A percentile compares a stretch with the other conserved stretches of the same genome.
Conservation (phyloP, 2,113 vertebrate species). For the Coryphaenoides rupestris region DNA sequence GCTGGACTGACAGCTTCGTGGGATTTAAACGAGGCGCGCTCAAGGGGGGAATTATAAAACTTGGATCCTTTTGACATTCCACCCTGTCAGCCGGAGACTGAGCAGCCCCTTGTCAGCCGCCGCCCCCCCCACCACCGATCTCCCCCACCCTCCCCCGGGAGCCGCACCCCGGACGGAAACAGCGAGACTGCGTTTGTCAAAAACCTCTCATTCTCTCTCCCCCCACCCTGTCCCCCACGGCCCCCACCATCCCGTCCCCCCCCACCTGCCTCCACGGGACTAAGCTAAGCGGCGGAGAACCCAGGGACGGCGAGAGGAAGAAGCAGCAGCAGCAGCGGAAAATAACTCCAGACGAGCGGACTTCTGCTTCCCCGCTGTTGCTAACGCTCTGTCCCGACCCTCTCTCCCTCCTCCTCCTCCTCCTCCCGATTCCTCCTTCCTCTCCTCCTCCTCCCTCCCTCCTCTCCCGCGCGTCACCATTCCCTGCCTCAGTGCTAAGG, state of each 20-base stretch:
- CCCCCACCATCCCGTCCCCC: conserved; percentile 40
- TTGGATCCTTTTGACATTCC: no score
- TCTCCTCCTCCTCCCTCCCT: not conserved
- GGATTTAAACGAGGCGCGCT: no score
- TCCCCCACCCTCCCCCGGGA: no score
- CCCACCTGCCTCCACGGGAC: conserved; percentile 25
- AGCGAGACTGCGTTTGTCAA: not conserved
- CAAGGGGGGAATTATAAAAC: no score
- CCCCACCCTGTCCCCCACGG: conserved; percentile 46
- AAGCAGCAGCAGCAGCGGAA: conserved; percentile 37
- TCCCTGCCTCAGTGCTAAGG: conserved; percentile 87
- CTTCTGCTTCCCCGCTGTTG: conserved; percentile 38
- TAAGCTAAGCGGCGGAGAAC: not conserved
- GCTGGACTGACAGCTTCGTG: no score
- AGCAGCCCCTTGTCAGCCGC: no score
- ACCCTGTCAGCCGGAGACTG: no score
- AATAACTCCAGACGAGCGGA: conserved; percentile 33
- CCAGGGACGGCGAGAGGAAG: conserved; percentile 28
- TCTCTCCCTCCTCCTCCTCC: conserved; percentile 21
- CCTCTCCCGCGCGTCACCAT: conserved; percentile 54
- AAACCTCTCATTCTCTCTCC: conserved; percentile 53
- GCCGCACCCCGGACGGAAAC: no score
- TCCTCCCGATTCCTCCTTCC: conserved; percentile 23
- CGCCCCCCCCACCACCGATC: no score
- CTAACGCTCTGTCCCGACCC: conserved; percentile 6